phyloP scores from a whole-genome alignment of 2,888 invertebrate genomes.

The Venusia cambrica region DNA sequence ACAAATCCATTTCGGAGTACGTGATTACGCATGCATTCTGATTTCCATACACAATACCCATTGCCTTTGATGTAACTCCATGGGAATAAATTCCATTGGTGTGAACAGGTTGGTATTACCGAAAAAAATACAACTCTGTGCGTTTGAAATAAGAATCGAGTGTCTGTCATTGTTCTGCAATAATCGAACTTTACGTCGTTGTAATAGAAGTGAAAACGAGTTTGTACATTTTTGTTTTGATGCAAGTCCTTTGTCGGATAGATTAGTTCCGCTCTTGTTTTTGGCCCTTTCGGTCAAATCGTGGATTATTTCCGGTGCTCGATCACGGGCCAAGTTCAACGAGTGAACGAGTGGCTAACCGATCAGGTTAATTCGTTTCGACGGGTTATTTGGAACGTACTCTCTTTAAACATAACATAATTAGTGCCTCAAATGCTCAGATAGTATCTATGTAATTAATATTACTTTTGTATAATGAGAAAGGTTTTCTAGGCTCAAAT shows the following conservation, averaged over 20 bases:
- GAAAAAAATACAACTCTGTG: slow-evolving; percentile 3
- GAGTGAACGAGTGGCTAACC: no score
- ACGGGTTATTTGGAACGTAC: no score
- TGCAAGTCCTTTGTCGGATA: slow-evolving; percentile 9
- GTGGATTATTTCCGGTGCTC: slow-evolving; percentile 4
- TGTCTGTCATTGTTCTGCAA: slow-evolving; percentile 1
- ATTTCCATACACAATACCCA: slow-evolving; percentile 20
- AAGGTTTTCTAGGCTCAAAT: no score
- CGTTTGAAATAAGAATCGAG: slow-evolving; percentile 4
- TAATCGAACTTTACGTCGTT: slow-evolving; percentile 14
- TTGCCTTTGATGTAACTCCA: slow-evolving; percentile 13
- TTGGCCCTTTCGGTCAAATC: slow-evolving; percentile 2
- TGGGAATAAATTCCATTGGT: slow-evolving; percentile 13
- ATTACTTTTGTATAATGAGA: no score
- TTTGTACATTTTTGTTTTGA: slow-evolving; percentile 13
- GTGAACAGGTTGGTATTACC: slow-evolving; percentile 11
- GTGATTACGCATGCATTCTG: slow-evolving; percentile 26
- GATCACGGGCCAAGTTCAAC: no score
- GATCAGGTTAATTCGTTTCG: no score
- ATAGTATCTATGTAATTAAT: no score
- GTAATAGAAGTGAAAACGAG: slow-evolving; percentile 10
- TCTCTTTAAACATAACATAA: no score
- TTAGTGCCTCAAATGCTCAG: no score
- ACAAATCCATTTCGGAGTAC: slow-evolving; percentile 20
- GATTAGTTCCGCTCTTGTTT: slow-evolving; percentile 15